Base-by-base conservation (phyloP, 2,888 invertebrate species). In the Hemaris fuciformis region DNA sequence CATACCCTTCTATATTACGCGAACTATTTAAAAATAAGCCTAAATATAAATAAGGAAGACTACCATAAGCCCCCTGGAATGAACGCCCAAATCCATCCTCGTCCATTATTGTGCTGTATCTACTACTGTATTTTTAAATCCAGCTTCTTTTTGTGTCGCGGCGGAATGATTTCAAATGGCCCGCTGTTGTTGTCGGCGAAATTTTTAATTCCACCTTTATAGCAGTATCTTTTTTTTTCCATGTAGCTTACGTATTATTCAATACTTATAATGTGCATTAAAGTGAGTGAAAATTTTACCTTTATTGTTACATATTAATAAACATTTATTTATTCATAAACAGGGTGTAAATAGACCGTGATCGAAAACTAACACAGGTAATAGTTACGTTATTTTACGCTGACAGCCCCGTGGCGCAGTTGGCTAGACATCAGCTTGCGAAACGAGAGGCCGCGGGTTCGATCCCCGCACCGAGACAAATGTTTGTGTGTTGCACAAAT, bases 121-220 rank as follows among this genome's bases (percentile, higher is more conserved):
- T 53, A 53, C 31, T 53, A 18, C 53, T 53, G 53, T 53, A 48
- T 48, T 53, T 53, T 53, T 53, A 53, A 53, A 53, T 4, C 45
- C 45, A 20, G 31, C 53, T 27, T 53, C 31, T 31, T 53, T 53
- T 53, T 53, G 53, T 53, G 53, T 13, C 53, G 10, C 0, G 5
- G 15, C 27, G 53, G 31, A 27, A 53, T 53, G 53, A 53, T 53
- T 53, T 15, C 18, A 31, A 53, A 53, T 53, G 27, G 53, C 31
- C 31, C 27, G 27, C 53, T 4, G 53, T 53, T 53, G 53, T 53
- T 31, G 18, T 4, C 18, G 53, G 18, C 8, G 18, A 53, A 25
- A 53, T 27, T 48, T 48, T 18, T 15, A 27, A 48, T 8, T 31
- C 53, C 22, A 27, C 18, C 15, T 15, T 48, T 27, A n/a, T 48